Evolutionary conservation across 2,113 vertebrate genomes (phyloP), one percentile per base, ranked within the genome.

Genomic region (Semicossyphus pulcher): DNA sequence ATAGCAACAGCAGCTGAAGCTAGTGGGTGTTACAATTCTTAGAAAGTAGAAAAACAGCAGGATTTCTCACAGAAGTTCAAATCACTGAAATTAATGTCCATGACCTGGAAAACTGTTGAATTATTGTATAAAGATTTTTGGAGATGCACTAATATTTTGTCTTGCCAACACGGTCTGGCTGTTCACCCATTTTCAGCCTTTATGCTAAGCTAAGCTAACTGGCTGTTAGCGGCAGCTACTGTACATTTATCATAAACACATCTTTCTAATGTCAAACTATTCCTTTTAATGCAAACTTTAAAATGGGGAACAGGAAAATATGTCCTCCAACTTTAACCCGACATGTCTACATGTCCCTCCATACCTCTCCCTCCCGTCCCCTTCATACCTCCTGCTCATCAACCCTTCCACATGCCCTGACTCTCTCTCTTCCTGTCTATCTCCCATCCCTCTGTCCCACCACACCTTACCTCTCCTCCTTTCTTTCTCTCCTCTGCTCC

Each of bases 401-500:
- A 57, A 10, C 60, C 20, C 54, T 54, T 64, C 12, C 58, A 53
- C 66, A 62, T 78, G 66, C 74, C 79, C 49, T 65, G 58, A 42
- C 61, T 72, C 68, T 67, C 52, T 67, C 48, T 73, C 37, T 57
- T 36, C 72, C 2, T 20, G 31, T 52, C 53, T 37, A 32, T 28
- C 39, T 59, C 53, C 70, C 60, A 32, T 65, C 56, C 60, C 29
- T 76, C 53, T 80, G 45, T 63, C 59, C 80, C 76, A 56, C 58
- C 54, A 72, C 67, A 80, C 71, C 73, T 74, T 76, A 37, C 70
- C 61, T 67, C 66, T 78, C 59, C 45, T 63, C 21, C 70, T 49
- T 42, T 69, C 57, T 64, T 26, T 64, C 56, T 56, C 58, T 72
- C 73, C 75, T 81, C 74, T 90, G 90, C 70, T 89, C 91, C 69